Percentiles rank a stretch among this genome's conserved stretches.
Conservation (phyloP, 2,113 vertebrate genomes). For the Xenotilapia flavipinnis region DNA sequence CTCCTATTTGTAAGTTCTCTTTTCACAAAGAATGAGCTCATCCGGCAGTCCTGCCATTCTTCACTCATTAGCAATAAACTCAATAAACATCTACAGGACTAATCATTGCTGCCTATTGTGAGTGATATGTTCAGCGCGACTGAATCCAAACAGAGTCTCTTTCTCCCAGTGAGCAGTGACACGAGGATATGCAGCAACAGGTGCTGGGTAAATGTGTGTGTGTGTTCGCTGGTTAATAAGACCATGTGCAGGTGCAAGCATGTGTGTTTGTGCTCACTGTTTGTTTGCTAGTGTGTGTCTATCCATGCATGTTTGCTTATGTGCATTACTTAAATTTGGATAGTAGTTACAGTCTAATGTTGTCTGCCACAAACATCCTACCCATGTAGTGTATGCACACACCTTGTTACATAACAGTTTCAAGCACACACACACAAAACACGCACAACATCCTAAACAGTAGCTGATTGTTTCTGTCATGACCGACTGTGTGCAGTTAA, state of each 20-base stretch:
- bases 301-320: background rate
- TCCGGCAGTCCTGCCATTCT: background rate
- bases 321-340: slow-evolving; percentile 12
- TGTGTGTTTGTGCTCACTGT: background rate
- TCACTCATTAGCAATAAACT: background rate
- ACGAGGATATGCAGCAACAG: slow-evolving; percentile 30
- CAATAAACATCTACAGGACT: background rate
- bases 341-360: slow-evolving; percentile 12
- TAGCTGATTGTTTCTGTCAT: background rate
- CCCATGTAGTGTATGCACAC: background rate
- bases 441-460: background rate
- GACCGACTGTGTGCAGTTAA: background rate
- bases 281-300: background rate
- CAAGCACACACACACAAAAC: background rate
- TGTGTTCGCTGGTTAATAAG: background rate
- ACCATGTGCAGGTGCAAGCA: background rate
- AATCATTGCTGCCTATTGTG: slow-evolving; percentile 10
- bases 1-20: background rate
- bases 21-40: background rate
- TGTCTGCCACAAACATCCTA: background rate
- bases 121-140: slow-evolving; percentile 24
- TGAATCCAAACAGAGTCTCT: slow-evolving; percentile 35
- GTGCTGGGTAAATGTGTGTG: slow-evolving; percentile 1
- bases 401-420: slow-evolving; percentile 4
- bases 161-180: background rate